Evolutionary conservation across 2,797 vertebrate genomes (phyloP), one percentile per base, ranked within the genome.

Genomic region (Silurus lanzhouensis): DNA sequence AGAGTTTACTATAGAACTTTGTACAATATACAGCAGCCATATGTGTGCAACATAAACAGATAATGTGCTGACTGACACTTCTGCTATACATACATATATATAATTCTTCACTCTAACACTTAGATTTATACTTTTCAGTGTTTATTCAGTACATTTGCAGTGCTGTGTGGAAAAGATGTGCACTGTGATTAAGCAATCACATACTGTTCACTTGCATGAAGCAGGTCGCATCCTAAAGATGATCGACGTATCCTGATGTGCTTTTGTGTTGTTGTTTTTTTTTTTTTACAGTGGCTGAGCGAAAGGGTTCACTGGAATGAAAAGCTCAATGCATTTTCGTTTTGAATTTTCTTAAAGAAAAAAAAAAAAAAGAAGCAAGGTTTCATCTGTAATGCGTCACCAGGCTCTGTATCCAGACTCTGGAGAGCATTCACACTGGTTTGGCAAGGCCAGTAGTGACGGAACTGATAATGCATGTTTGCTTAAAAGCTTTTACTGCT

Each of bases 381-480:
- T 79, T 79, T 79, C 31, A 63, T 48, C 20, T 63, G 2, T 3
- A 6, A 25, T 66, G 75, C 19, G n/a, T 81, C 46, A 66, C 70
- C 19, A 31, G 52, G 20, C 80, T 3, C 52, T 22, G 66, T 31
- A 82, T 25, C 58, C 71, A n/a, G 52, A 15, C 70, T 75, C 22
- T 52, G 57, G 15, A 27, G 27, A 67, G 48, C 55, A 44, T 46
- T 60, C 71, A 83, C 38, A 22, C 38, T 15, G 55, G 27, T 46
- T 48, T 52, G 63, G 75, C 74, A 83, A 83, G 66, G 25, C 46
- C 81, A 72, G 75, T 57, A 72, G 58, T 72, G 67, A 48, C 66
- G 13, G 81, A 17, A 66, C 90, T 87, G 93, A 95, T 95, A 93
- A 94, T 88, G 81, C 15, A 4, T 95, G 94, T 95, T 94, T 95